A percentile compares a stretch with the other conserved stretches of the same genome.
Evolutionary conservation across 2,888 invertebrate genomes (phyloP).

Genomic region (Cordylochernes scorpioides): DNA sequence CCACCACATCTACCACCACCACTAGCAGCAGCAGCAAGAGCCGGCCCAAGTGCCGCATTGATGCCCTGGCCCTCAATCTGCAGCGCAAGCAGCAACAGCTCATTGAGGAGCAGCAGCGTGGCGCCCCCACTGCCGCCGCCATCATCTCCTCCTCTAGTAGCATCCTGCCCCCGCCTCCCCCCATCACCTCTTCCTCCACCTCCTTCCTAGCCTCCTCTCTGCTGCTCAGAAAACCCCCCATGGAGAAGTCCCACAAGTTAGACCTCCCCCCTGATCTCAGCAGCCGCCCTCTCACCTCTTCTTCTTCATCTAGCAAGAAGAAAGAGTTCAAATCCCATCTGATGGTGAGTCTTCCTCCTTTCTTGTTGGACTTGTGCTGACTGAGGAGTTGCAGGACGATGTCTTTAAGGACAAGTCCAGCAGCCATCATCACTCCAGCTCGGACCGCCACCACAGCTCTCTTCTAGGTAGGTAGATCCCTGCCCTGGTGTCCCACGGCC

Average conservation of each 20-base stretch:
- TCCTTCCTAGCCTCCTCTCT: background rate
- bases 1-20: background rate
- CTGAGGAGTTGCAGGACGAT: too few relatives aligned
- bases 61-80: conserved; percentile 16
- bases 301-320: background rate
- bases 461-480: too few relatives aligned
- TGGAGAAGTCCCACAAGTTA: background rate
- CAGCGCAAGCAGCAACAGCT: conserved; percentile 15
- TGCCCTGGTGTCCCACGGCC: too few relatives aligned
- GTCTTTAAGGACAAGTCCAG: too few relatives aligned
- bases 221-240: background rate
- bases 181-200: background rate
- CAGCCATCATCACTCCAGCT: too few relatives aligned
- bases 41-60: conserved; percentile 12
- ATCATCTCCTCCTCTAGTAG: too few relatives aligned
- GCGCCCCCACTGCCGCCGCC: too few relatives aligned
- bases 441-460: too few relatives aligned
- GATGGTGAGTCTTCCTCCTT: background rate
- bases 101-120: conserved; percentile 7
- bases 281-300: background rate
- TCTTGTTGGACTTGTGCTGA: background rate
- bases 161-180: too few relatives aligned
- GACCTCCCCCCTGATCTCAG: background rate
- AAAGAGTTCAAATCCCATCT: background rate
- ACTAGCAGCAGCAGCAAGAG: conserved; percentile 1